Evolutionary conservation across 2,888 invertebrate genomes (phyloP).

Genomic region (Pterostichus niger): DNA sequence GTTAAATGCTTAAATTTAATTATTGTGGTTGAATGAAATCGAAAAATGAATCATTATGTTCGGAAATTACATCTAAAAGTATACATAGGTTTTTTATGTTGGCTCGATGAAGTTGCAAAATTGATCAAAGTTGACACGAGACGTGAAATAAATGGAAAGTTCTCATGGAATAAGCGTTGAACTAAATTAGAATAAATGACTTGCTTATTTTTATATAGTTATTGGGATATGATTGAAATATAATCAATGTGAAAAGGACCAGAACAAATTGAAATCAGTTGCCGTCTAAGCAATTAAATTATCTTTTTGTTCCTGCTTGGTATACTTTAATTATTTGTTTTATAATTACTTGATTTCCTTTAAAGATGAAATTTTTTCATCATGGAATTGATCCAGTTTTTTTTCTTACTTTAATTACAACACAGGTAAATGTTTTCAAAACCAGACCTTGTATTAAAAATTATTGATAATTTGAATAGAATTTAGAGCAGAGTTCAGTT

Average conservation of each 20-base stretch:
- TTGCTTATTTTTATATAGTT: conserved; percentile 39
- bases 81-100: neutral
- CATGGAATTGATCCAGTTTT: neutral
- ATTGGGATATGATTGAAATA: conserved; percentile 32
- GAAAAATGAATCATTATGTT: no score
- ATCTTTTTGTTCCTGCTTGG: conserved; percentile 25
- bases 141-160: conserved; percentile 29
- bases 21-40: no score
- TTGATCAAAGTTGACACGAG: conserved; percentile 24
- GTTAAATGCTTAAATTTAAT: no score
- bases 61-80: no score
- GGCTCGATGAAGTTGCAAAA: conserved; percentile 22
- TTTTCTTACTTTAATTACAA: conserved; percentile 7
- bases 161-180: conserved; percentile 26
- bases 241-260: conserved; percentile 49
- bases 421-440: neutral
- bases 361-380: conserved; percentile 4
- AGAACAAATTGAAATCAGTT: conserved; percentile 44
- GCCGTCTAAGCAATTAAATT: conserved; percentile 36
- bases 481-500: neutral
- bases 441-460: no score
- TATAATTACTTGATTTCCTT: conserved; percentile 29
- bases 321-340: conserved; percentile 36
- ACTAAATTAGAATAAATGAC: conserved; percentile 53
- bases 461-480: no score